A percentile compares a stretch with the other conserved stretches of the same genome.
Conservation (phyloP, 92 coral and sea anemone genomes). For the Galaxea fascicularis region DNA sequence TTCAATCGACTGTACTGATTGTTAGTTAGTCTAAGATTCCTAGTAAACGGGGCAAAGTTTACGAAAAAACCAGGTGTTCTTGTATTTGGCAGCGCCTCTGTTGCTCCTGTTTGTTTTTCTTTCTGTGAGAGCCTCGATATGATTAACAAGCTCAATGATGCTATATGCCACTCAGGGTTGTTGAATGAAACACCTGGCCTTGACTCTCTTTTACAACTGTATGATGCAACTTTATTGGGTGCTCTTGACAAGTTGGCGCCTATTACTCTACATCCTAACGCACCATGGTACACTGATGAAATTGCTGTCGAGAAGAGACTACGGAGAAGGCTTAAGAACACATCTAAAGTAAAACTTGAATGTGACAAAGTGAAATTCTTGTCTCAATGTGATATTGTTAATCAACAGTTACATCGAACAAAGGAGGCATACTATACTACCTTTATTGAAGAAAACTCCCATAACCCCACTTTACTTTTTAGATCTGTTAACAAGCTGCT, state of each 20-base stretch:
- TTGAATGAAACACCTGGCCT: no score
- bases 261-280: conserved; percentile 36
- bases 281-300: conserved; percentile 54
- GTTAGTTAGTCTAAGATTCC: no score
- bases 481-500: conserved; percentile 15
- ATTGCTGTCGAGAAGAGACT: conserved; percentile 30
- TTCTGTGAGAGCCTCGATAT: no score
- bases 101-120: no score
- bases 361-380: conserved; percentile 48
- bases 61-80: no score
- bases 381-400: not conserved
- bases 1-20: no score
- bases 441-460: conserved; percentile 38
- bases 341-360: no score
- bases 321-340: conserved; percentile 19
- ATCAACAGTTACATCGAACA: no score
- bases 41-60: no score
- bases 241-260: conserved; percentile 39
- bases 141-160: no score
- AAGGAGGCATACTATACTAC: conserved; percentile 23
- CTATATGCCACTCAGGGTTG: no score
- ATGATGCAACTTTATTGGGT: conserved; percentile 33
- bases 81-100: no score
- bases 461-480: conserved; percentile 30
- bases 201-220: not conserved